Conservation (phyloP, 2,888 invertebrate species). For the Polyommatus icarus region DNA sequence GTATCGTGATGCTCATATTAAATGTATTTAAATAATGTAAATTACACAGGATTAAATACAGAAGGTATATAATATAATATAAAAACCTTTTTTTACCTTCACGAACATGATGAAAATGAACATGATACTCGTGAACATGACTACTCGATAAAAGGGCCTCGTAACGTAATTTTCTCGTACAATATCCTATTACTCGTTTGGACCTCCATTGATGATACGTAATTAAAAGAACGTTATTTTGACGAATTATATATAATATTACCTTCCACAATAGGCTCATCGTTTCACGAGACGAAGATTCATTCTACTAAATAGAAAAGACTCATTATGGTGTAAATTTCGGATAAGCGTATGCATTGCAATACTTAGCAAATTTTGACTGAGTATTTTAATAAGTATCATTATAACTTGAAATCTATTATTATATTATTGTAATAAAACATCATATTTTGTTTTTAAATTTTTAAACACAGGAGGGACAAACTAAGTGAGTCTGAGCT, state of each 20-base stretch:
- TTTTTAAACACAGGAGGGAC: too few relatives aligned
- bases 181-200: constrained; percentile 10
- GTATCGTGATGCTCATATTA: too few relatives aligned
- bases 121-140: neutral
- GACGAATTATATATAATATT: constrained; percentile 35
- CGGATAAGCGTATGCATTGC: neutral
- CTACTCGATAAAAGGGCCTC: constrained; percentile 8
- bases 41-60: too few relatives aligned
- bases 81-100: neutral
- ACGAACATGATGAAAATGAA: neutral
- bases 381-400: too few relatives aligned
- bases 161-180: constrained; percentile 6
- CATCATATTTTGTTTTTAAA: too few relatives aligned
- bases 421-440: too few relatives aligned
- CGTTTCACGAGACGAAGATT: constrained; percentile 36
- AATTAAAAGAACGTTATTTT: constrained; percentile 21
- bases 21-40: too few relatives aligned
- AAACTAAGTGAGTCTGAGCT: too few relatives aligned
- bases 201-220: neutral
- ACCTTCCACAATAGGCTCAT: constrained; percentile 40
- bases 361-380: too few relatives aligned
- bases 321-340: constrained; percentile 26
- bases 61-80: too few relatives aligned
- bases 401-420: too few relatives aligned
- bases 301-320: constrained; percentile 36